Percentiles rank a stretch among this genome's conserved stretches.
Conservation (phyloP, 1,140 invertebrate genomes). For the Notospermus geniculatus region DNA sequence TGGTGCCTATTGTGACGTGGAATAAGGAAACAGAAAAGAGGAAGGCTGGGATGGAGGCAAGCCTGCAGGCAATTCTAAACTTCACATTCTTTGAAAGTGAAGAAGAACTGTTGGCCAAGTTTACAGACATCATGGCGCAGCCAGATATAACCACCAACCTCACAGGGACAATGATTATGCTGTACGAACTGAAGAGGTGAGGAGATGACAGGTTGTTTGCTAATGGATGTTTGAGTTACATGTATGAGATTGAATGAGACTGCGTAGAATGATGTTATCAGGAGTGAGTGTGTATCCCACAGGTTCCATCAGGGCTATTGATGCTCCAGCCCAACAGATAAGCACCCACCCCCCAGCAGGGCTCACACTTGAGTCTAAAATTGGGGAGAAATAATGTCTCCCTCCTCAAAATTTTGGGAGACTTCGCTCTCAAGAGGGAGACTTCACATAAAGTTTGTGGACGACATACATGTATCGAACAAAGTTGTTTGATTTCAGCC, state of each 20-base stretch:
- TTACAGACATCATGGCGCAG: conserved; percentile 27
- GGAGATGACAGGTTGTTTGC: conserved; percentile 1
- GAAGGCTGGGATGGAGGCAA: conserved; percentile 28
- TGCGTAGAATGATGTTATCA: background rate
- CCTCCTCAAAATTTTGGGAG: too few relatives aligned
- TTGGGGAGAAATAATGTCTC: too few relatives aligned
- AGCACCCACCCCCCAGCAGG: too few relatives aligned
- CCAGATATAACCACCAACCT: conserved; percentile 12
- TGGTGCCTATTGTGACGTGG: conserved; percentile 48
- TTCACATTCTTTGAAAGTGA: conserved; percentile 42
- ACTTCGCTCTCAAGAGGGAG: too few relatives aligned
- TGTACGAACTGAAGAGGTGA: conserved; percentile 49
- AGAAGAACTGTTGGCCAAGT: conserved; percentile 36
- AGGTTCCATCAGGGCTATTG: too few relatives aligned
- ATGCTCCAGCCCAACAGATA: too few relatives aligned
- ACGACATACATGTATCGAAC: too few relatives aligned
- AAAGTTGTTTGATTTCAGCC: too few relatives aligned
- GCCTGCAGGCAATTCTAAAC: conserved; percentile 37
- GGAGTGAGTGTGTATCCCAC: too few relatives aligned
- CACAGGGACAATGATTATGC: conserved; percentile 47
- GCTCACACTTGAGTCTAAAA: too few relatives aligned
- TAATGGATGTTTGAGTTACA: background rate
- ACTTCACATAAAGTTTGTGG: too few relatives aligned
- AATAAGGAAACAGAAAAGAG: conserved; percentile 8
- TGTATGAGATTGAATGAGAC: background rate